Base-by-base conservation (phyloP, 2,113 vertebrate species). In the Hymenochirus boettgeri region DNA sequence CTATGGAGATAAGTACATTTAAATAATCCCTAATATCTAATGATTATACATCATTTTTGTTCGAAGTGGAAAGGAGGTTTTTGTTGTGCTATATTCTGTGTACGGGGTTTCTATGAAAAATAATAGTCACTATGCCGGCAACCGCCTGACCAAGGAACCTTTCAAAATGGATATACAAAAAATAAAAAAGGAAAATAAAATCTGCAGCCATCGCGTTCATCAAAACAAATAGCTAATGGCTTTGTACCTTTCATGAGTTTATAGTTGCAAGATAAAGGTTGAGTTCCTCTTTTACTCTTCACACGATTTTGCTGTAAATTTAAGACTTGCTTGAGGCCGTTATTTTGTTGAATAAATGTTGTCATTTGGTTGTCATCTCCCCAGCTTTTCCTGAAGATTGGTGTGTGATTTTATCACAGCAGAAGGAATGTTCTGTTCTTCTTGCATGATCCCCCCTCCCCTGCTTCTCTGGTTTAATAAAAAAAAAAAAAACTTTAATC, bases 281-380 rank as follows among this genome's bases (percentile, higher is more conserved):
- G 56, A 22, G 47, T 51, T 59, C 33, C 47, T 57, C 37, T 69
- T 69, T 69, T 69, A 59, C 47, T 53, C 56, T 52, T 69, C 65
- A 33, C 24, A 18, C 59, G 65, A 60, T 60, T 53, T 69, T 31
- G 18, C 48, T 45, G 56, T 60, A 67, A 67, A 67, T 67, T 67
- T 67, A 59, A 53, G 37, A 59, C 46, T 59, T 29, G 65, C 46
- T 59, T 29, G 45, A 26, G 65, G 65, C 65, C 22, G 56, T 59
- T 67, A 67, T 67, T 67, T 67, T 59, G 47, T 60, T 69, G 47
- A 69, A 69, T 69, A 69, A 69, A 69, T 69, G 65, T 69, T 69
- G 65, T 69, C 65, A 69, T 69, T 69, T 69, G 47, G 47, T 60
- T 69, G 65, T 69, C 65, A 69, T 53, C 65, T n/a, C n/a, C n/a